These are phyloP conservation scores for Lagopus leucura DNA, from an alignment of 2,113 vertebrate species.

Conservation along the genomic window DNA sequence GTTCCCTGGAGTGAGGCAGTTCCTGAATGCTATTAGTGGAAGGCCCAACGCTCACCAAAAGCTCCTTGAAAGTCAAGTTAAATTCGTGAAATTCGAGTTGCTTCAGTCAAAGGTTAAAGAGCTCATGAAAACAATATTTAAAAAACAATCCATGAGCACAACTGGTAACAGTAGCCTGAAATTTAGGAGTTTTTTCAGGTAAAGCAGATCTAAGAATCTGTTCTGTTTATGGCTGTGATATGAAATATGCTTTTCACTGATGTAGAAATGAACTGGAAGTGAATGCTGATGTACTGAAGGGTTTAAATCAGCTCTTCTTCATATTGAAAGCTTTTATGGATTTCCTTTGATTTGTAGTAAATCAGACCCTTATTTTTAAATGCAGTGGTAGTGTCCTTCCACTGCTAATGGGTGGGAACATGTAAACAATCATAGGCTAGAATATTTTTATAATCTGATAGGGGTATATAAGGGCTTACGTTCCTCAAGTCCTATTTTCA, in stretches of 20 bases:
- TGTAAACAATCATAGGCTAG: neutral
- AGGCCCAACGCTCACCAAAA: neutral
- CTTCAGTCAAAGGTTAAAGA: neutral
- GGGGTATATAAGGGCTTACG: neutral
- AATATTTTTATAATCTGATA: fast-evolving
- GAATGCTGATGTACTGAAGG: neutral
- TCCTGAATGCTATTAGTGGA: neutral
- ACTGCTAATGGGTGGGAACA: neutral
- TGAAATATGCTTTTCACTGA: neutral
- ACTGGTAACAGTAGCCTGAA: neutral
- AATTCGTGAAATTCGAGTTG: neutral
- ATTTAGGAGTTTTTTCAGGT: neutral
- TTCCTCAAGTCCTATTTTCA: neutral
- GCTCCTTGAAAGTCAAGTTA: neutral
- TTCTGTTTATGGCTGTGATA: neutral
- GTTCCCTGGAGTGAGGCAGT: neutral
- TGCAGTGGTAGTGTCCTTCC: neutral
- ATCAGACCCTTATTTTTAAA: neutral
- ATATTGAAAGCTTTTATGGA: neutral
- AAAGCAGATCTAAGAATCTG: neutral
- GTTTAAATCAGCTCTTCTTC: neutral
- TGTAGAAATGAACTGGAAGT: neutral
- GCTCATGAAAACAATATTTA: neutral
- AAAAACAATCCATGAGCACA: neutral
- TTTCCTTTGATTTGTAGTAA: neutral